These are phyloP conservation scores for Hartigia nigra DNA, from an alignment of 2,888 invertebrate genomes.

Conservation along the genomic window DNA sequence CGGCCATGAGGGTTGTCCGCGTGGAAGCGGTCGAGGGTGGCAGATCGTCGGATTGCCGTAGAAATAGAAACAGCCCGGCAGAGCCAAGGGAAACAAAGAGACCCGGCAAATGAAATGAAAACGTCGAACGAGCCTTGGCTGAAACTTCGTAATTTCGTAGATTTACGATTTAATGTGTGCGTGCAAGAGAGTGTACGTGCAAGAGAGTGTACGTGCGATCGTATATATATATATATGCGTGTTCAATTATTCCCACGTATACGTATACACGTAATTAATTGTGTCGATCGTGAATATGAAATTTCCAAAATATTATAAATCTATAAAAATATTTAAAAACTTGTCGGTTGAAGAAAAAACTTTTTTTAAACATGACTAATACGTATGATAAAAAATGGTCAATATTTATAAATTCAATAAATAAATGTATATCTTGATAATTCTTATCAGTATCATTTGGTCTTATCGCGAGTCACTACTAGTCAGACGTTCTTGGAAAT, in stretches of 20 bases:
- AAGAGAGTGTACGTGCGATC: background rate
- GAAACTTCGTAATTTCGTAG: slow-evolving; percentile 24
- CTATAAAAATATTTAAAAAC: too few relatives aligned
- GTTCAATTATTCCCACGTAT: background rate
- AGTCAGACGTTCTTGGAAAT: background rate
- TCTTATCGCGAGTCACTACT: background rate
- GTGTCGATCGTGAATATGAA: background rate
- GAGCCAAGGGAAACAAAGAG: slow-evolving; percentile 20
- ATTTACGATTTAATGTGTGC: slow-evolving; percentile 22
- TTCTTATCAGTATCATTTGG: background rate
- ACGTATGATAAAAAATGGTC: too few relatives aligned
- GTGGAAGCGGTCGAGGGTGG: background rate
- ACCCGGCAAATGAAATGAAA: slow-evolving; percentile 24
- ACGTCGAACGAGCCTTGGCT: slow-evolving; percentile 23
- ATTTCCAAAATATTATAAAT: background rate
- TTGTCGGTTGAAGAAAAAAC: too few relatives aligned
- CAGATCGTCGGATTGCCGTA: background rate
- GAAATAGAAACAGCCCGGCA: slow-evolving; percentile 7
- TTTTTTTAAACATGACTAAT: too few relatives aligned
- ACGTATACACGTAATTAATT: background rate
- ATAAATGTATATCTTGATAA: too few relatives aligned
- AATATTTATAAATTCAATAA: too few relatives aligned
- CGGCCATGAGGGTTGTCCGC: background rate
- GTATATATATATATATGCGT: background rate
- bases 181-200: background rate